Base-by-base conservation (phyloP, 2,113 vertebrate genomes). In the Plotosus lineatus region DNA sequence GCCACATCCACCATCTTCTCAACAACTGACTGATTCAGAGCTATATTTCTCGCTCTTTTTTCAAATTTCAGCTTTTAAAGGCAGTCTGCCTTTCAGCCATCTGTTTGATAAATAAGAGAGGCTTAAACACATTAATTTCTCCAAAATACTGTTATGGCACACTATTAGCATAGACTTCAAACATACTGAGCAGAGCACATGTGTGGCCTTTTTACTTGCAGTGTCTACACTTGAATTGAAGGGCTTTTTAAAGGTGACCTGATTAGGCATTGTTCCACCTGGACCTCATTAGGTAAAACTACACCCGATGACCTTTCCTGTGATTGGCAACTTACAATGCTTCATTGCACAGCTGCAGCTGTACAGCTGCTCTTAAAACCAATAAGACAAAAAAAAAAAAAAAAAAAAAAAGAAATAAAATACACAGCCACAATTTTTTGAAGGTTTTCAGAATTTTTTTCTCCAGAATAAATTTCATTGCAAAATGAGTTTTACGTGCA, bases 191-290 rank as follows among this genome's bases (percentile, higher is more conserved):
- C 31, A 15, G 11, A 63, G 60, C 60, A 48, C 75, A 77, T 2
- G 40, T 77, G 56, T 77, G 75, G 75, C 75, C 80, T 82, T 75
- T 76, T 73, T 73, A 51, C 50, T 82, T 63, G 65, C 73, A 68
- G 46, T 76, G 80, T 36, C 50, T 56, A 46, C 36, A n/a, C 40
- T 72, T 75, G 40, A 75, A 42, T 40, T 69, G 31, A 75, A 75
- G 68, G 72, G 74, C 76, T 65, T 78, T 78, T 78, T 78, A 78
- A 78, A 78, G 76, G 76, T 78, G 76, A 78, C 76, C 76, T 78
- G 76, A 78, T 78, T 78, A 65, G 60, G 76, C 76, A 33, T 78
- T 78, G 76, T 78, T 78, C 76, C 76, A 78, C 58, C 76, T 65
- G 76, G 76, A 65, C 60, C 76, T 78, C 76, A 78, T 78, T 78